These are phyloP conservation scores for Catharus fuscescens DNA, from an alignment of 2,113 vertebrate genomes.

Conservation along the genomic window DNA sequence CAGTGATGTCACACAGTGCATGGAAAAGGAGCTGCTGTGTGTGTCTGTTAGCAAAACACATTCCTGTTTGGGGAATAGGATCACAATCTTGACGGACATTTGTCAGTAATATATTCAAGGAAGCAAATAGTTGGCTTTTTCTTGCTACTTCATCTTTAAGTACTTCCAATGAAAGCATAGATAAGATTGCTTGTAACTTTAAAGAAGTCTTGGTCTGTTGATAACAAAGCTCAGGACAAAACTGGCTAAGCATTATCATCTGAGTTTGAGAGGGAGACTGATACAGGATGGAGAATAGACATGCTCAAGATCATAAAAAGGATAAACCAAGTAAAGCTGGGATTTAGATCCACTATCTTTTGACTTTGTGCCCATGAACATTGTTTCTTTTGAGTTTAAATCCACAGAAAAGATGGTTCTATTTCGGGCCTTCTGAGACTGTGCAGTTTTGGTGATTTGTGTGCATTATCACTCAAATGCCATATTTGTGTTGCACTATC, in stretches of 20 bases:
- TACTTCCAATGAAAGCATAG: neutral
- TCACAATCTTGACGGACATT: neutral
- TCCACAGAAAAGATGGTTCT: neutral
- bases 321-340: slow-evolving; percentile 16
- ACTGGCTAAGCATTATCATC: neutral
- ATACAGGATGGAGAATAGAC: neutral
- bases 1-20: neutral
- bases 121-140: slow-evolving; percentile 21
- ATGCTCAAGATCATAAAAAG: neutral
- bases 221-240: neutral
- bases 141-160: neutral
- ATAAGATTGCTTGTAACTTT: slow-evolving; percentile 1
- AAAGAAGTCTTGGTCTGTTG: neutral
- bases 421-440: neutral
- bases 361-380: neutral
- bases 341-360: neutral
- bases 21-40: neutral
- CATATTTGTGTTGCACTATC: neutral
- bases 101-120: neutral
- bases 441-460: neutral
- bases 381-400: neutral
- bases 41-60: neutral
- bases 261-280: neutral
- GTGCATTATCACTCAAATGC: neutral
- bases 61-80: neutral